Conservation (phyloP, 2,797 vertebrate species). For the Carapus acus region DNA sequence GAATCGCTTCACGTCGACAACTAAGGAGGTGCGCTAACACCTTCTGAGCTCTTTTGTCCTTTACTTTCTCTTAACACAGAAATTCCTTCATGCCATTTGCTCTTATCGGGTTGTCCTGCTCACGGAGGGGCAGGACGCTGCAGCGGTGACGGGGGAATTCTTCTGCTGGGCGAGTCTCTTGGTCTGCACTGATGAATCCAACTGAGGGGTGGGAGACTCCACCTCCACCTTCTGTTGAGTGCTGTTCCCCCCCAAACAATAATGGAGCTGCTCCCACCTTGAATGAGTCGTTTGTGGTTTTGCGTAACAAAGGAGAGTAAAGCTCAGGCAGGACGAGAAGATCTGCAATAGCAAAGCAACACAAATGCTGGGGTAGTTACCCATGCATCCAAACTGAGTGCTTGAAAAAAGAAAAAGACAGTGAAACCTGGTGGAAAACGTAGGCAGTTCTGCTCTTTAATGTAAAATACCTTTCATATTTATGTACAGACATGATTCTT, state of each 20-base stretch:
- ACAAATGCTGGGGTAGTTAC: too few relatives aligned
- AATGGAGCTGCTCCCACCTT: conserved; percentile 15
- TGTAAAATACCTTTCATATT: conserved; percentile 44
- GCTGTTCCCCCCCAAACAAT: conserved; percentile 45
- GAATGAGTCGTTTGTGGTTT: too few relatives aligned
- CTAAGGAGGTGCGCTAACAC: too few relatives aligned
- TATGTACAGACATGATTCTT: background rate
- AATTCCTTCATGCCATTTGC: background rate
- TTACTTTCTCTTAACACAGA: too few relatives aligned
- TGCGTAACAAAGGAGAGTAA: too few relatives aligned
- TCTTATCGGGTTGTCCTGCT: background rate
- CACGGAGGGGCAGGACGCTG: conserved; percentile 17
- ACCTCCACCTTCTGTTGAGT: conserved; percentile 18
- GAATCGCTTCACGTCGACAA: too few relatives aligned
- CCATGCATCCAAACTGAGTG: too few relatives aligned
- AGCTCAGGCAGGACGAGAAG: too few relatives aligned
- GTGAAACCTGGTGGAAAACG: too few relatives aligned
- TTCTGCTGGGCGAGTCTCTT: conserved; percentile 45
- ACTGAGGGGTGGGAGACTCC: conserved; percentile 17
- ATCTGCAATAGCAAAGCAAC: too few relatives aligned
- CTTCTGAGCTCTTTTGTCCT: too few relatives aligned
- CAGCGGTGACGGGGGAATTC: conserved; percentile 40
- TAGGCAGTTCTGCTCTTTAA: conserved; percentile 50
- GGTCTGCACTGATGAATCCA: conserved; percentile 34
- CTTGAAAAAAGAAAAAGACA: too few relatives aligned